Evolutionary conservation across 2,797 vertebrate species (phyloP).

Genomic region (Urophycis tenuis): DNA sequence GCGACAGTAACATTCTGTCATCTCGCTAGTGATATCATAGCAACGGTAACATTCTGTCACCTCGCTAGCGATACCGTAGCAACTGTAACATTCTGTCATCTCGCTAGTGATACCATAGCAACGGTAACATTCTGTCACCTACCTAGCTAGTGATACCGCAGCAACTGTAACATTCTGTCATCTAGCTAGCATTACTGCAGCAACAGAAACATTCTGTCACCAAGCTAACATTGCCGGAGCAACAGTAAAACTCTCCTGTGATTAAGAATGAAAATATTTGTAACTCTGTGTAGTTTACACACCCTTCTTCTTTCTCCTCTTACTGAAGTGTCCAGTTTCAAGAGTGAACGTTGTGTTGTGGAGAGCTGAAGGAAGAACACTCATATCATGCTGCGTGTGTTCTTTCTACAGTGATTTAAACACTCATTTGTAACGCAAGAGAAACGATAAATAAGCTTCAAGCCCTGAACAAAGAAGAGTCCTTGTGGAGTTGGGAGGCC

Average conservation of each 20-base stretch:
- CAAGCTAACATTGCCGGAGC: not conserved
- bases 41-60: not conserved
- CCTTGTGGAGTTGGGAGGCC: not conserved
- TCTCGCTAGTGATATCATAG: too few species aligned
- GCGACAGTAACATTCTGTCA: too few species aligned
- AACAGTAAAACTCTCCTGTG: not conserved
- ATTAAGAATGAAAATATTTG: not conserved
- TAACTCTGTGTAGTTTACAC: not conserved
- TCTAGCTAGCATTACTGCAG: not conserved
- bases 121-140: not conserved
- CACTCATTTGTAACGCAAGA: constrained; percentile 21
- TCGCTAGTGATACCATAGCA: not conserved
- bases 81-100: not conserved
- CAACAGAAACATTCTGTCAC: not conserved
- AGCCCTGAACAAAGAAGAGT: constrained; percentile 4
- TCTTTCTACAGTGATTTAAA: constrained; percentile 41
- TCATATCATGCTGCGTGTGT: constrained; percentile 9
- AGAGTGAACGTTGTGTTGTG: not conserved
- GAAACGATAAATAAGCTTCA: not conserved
- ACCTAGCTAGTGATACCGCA: too few species aligned
- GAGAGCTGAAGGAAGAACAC: not conserved
- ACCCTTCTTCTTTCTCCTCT: not conserved
- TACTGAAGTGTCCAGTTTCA: not conserved
- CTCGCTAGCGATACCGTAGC: not conserved
- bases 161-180: not conserved